Evolutionary conservation across 1,140 invertebrate species (phyloP).

Genomic region (Battus philenor): DNA sequence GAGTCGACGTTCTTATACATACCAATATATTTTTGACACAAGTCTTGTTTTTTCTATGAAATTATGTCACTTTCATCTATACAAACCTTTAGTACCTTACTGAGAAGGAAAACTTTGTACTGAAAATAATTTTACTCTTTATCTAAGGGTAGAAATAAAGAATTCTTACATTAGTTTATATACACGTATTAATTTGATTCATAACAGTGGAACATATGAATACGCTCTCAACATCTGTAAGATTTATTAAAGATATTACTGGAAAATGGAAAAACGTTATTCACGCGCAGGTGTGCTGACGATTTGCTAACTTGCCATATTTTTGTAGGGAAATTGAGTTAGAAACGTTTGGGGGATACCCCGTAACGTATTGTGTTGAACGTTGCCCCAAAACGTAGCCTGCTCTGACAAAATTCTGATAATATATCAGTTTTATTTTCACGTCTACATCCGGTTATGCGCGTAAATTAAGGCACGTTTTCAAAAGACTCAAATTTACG

Average conservation of each 20-base stretch:
- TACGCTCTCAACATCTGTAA: slow-evolving; percentile 52
- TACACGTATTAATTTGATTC: slow-evolving; percentile 2
- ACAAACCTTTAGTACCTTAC: too few species aligned
- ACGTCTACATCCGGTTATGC: slow-evolving; percentile 14
- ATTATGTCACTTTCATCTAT: too few species aligned
- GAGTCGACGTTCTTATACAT: too few species aligned
- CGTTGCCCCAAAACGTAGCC: slow-evolving; percentile 8
- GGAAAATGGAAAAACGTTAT: slow-evolving; percentile 62
- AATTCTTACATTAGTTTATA: slow-evolving; percentile 8
- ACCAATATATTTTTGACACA: too few species aligned
- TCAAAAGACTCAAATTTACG: too few species aligned
- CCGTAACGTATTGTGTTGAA: slow-evolving; percentile 30
- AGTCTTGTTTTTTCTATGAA: too few species aligned
- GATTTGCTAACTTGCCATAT: slow-evolving; percentile 71
- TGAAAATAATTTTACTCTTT: too few species aligned
- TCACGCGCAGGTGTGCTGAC: slow-evolving; percentile 70
- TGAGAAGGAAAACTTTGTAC: too few species aligned
- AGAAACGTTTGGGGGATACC: slow-evolving; percentile 35
- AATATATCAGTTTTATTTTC: slow-evolving; percentile 21
- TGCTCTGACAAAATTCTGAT: slow-evolving; percentile 19
- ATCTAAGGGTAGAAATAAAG: too few species aligned
- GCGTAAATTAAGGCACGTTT: too few species aligned
- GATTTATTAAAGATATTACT: slow-evolving; percentile 71
- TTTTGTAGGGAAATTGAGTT: slow-evolving; percentile 63
- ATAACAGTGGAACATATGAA: slow-evolving; percentile 41